Base-by-base conservation (phyloP, 2,888 invertebrate species). In the Acleris holmiana region DNA sequence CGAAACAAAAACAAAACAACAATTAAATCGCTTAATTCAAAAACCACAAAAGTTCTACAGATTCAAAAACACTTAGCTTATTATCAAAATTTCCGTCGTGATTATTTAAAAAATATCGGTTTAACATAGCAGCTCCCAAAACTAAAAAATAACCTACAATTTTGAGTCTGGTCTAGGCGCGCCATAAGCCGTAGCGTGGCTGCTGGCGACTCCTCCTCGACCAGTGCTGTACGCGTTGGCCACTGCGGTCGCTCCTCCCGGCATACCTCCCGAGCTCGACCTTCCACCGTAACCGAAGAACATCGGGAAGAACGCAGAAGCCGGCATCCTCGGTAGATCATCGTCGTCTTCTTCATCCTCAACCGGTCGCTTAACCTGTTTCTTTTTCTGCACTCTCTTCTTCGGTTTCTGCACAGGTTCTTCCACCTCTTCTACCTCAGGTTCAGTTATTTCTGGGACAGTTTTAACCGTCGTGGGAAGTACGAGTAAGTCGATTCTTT, bases 171-270 rank as follows among this genome's bases (percentile, higher is more conserved):
- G 83, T 77, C 94, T 84, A 1, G 94, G 93, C 53, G 93, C 93
- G 4, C 95, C 95, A 76, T 95, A 96, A 1, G 95, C 95, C 0
- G 95, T 95, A 0, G 96, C 96, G 70, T 96, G 95, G 70, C 95
- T 95, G 65, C 94, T 95, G 13, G 96, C 96, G 2, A 95, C 94
- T 1, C 96, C 96, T 3, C 95, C 95, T 69, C 94, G 94, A 1
- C 95, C 94, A 0, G 95, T 95, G 77, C 95, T 95, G 79, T 94
- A 96, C 63, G 95, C 95, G 76, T 96, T 96, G 29, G 96, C 96
- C 18, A 96, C 94, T 2, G 96, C 96, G 0, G 95, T 95, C 13
- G 95, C 94, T 0, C 94, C 93, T 4, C 94, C 94, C 0, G 94
- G 93, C n/a, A 87, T 86, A 19, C 88, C 87, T 0, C 88, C 87